Evolutionary conservation across 2,888 invertebrate species (phyloP).

Genomic region (Drosophila nr. fundita): DNA sequence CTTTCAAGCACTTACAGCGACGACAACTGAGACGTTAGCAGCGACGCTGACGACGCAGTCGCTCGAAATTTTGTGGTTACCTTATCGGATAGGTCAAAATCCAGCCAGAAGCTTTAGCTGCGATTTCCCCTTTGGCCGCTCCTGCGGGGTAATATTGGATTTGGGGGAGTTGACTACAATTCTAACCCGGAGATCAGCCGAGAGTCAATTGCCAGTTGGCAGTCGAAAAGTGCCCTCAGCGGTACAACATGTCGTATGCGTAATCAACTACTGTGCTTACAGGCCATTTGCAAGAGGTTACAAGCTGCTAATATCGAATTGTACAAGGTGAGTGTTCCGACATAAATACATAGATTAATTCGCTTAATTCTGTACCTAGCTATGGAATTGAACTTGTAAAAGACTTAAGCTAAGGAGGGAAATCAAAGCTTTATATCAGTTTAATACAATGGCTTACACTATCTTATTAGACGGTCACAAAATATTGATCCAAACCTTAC

Average conservation of each 20-base stretch:
- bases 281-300: background rate
- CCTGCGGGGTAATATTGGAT: background rate
- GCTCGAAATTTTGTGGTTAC: conserved; percentile 24
- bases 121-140: background rate
- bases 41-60: conserved; percentile 14
- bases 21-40: conserved; percentile 17
- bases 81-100: conserved; percentile 38
- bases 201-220: background rate
- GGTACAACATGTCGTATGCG: conserved; percentile 33
- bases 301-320: background rate
- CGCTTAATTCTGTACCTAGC: background rate
- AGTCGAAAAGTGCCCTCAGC: conserved; percentile 23
- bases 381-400: background rate
- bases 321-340: background rate
- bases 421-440: background rate
- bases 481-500: background rate
- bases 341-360: background rate
- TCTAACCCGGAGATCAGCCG: background rate
- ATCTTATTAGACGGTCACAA: no score
- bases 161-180: conserved; percentile 6
- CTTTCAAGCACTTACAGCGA: conserved; percentile 75
- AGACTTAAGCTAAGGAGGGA: background rate
- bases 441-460: no score
- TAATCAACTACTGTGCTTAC: conserved; percentile 9
- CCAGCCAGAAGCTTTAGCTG: conserved; percentile 14